phyloP scores from a whole-genome alignment of 2,113 vertebrate genomes.

The Brienomyrus brachyistius region DNA sequence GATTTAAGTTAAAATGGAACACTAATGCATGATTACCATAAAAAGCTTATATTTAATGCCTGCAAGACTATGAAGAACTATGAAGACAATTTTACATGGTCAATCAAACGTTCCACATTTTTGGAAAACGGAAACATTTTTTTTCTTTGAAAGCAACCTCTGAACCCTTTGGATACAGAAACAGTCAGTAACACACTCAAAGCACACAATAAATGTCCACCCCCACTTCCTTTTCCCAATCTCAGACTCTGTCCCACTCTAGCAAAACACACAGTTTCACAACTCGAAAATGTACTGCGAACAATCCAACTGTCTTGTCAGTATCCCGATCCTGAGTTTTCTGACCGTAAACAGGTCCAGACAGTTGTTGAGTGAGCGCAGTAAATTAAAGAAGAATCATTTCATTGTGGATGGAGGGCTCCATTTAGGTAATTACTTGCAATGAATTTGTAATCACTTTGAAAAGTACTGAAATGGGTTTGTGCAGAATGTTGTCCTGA shows the following conservation, averaged over 20 bases:
- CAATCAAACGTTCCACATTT: not conserved
- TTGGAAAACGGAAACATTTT: not conserved
- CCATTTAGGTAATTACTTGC: not conserved
- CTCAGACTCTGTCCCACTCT: not conserved
- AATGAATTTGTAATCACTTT: not conserved
- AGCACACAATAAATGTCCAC: not conserved
- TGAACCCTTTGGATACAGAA: not conserved
- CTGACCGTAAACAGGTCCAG: not conserved
- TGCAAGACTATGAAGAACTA: not conserved
- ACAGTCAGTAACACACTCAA: not conserved
- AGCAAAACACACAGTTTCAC: not conserved
- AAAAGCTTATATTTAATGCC: not conserved
- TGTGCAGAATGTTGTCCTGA: not conserved
- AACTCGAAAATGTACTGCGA: not conserved
- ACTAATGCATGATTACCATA: not conserved
- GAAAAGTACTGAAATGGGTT: not conserved
- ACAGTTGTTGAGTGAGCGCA: not conserved
- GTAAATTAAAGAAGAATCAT: not conserved
- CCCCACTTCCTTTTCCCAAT: not conserved
- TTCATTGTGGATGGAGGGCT: not conserved
- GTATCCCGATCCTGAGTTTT: not conserved
- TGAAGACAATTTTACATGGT: not conserved
- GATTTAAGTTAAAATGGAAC: not conserved
- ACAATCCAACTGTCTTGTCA: not conserved
- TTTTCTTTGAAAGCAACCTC: not conserved